Evolutionary conservation across 1,140 invertebrate genomes (phyloP), one percentile per base, ranked within the genome.

Genomic region (Cydia fagiglandana): DNA sequence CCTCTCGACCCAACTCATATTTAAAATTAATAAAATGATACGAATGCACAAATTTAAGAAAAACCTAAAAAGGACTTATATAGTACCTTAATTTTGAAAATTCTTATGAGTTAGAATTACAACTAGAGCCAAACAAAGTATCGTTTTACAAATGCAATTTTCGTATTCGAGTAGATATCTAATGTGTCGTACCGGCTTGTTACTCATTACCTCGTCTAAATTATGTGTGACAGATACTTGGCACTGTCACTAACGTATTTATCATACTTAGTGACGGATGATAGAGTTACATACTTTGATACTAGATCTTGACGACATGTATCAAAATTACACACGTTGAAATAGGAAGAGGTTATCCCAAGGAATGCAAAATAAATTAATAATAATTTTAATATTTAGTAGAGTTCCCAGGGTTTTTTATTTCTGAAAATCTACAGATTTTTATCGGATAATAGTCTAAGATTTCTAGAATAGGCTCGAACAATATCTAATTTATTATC

Each of bases 191-290:
- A 61, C 53, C 53, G 53, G 17, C 53, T 20, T 61, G 64, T 30
- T 38, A 38, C 30, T 41, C 13, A 38, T 38, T 70, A 41, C 30
- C 34, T 41, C 34, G 30, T 6, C 66, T 70, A 38, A 70, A 70
- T 70, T 45, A 70, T 41, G n/a, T 34, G 9, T 41, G 66, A 38
- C 66, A 70, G 30, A 70, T 20, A 38, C 66, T 70, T 70, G 66
- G 66, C 66, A 70, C 15, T 38, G 34, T 20, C n/a, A 38, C 30
- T 41, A 38, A 38, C 66, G 30, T 66, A 38, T 70, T 70, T 17
- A 70, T 70, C 66, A 41, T 70, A 38, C 66, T 70, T 70, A 70
- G n/a, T 20, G n/a, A 70, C 38, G 66, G n/a, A 38, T 38, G 34
- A 38, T 61, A 61, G 56, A 61, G 20, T 61, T 61, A 61, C 53